These are phyloP conservation scores for Epinotia brunnichana DNA, from an alignment of 2,888 invertebrate species.

Conservation along the genomic window DNA sequence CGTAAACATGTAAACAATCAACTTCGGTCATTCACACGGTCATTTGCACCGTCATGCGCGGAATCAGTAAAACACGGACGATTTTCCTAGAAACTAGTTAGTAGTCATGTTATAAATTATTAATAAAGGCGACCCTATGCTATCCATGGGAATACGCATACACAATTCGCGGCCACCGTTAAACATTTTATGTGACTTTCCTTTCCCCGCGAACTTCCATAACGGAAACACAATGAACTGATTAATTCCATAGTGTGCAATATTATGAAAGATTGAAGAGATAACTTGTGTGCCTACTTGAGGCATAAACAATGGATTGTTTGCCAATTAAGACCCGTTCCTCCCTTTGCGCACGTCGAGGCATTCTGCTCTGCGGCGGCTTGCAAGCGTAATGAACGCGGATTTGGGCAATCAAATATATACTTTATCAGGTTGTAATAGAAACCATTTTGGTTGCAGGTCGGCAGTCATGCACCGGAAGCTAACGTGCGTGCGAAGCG, in stretches of 20 bases:
- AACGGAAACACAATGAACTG: conserved; percentile 49
- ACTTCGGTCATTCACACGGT: conserved; percentile 37
- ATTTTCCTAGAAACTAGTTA: conserved; percentile 30
- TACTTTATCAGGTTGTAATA: conserved; percentile 51
- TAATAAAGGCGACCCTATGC: conserved; percentile 32
- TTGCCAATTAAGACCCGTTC: conserved; percentile 73
- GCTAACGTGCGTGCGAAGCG: conserved; percentile 61
- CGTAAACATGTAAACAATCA: conserved; percentile 22
- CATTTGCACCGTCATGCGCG: conserved; percentile 22
- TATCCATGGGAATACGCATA: conserved; percentile 26
- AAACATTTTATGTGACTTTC: conserved; percentile 42
- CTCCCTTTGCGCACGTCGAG: conserved; percentile 43
- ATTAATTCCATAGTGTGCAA: conserved; percentile 48
- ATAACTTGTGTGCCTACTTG: conserved; percentile 49
- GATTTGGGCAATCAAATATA: conserved; percentile 47
- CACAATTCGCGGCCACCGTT: conserved; percentile 44
- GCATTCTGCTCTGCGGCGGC: conserved; percentile 47
- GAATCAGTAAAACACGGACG: conserved; percentile 28
- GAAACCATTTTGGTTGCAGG: conserved; percentile 48
- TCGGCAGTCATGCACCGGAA: conserved; percentile 55
- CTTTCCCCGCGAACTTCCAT: conserved; percentile 35
- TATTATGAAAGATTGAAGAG: conserved; percentile 53
- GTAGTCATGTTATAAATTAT: conserved; percentile 29
- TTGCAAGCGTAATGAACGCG: conserved; percentile 30
- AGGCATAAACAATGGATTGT: conserved; percentile 63